Evolutionary conservation across 2,797 vertebrate species (phyloP).

Genomic region (Sebastes cheni): DNA sequence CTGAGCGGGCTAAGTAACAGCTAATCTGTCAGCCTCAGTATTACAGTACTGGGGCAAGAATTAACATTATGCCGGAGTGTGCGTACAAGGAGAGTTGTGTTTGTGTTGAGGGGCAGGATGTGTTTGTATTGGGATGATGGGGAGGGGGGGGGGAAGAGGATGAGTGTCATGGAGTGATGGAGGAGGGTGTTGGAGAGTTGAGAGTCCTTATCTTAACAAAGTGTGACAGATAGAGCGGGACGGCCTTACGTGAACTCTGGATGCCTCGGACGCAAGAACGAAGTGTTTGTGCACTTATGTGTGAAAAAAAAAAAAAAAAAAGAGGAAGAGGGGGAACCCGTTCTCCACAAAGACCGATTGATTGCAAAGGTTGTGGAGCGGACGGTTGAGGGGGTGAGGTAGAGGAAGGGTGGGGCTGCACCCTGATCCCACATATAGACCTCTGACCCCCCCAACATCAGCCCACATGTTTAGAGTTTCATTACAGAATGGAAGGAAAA

Average conservation of each 20-base stretch:
- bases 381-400: constrained; percentile 20
- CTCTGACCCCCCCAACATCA: constrained; percentile 73
- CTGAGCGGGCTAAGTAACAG: background rate
- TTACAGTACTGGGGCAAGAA: background rate
- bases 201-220: constrained; percentile 44
- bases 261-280: background rate
- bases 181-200: constrained; percentile 17
- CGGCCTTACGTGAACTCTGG: constrained; percentile 26
- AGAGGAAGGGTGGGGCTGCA: constrained; percentile 66
- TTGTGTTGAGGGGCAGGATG: background rate
- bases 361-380: constrained; percentile 45
- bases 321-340: constrained; percentile 4
- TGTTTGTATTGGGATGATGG: background rate
- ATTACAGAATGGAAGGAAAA: constrained; percentile 62
- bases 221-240: constrained; percentile 32
- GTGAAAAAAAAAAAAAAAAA: constrained; percentile 2
- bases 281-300: constrained; percentile 26
- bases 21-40: background rate
- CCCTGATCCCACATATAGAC: constrained; percentile 71
- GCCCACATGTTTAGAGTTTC: constrained; percentile 74
- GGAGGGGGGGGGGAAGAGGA: background rate
- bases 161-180: constrained; percentile 7
- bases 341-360: constrained; percentile 75
- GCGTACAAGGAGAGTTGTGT: constrained; percentile 13
- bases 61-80: background rate